Percentiles rank a stretch among this genome's conserved stretches.
Conservation (phyloP, 2,888 invertebrate genomes). For the Arrhopalites spinosus region DNA sequence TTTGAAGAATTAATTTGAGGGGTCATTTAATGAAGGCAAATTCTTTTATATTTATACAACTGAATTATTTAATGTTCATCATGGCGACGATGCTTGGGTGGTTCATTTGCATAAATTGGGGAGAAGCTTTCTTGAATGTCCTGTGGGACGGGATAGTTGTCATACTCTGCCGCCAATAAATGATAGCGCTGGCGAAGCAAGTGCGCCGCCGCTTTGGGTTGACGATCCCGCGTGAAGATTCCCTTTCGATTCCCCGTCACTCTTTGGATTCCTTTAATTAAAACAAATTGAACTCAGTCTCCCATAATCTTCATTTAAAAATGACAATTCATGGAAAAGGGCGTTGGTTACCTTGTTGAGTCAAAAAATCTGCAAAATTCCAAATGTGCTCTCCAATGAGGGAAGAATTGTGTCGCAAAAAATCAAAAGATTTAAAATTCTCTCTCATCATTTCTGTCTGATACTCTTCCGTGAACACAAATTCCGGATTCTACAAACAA, state of each 20-base stretch:
- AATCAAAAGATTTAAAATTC: conserved; percentile 66
- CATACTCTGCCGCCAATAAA: conserved; percentile 54
- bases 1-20: too few species aligned
- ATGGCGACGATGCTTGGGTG: too few species aligned
- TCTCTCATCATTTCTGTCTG: conserved; percentile 64
- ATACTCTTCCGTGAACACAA: conserved; percentile 68
- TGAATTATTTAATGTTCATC: conserved; percentile 25
- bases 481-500: conserved; percentile 63
- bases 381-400: conserved; percentile 70
- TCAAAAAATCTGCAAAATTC: conserved; percentile 68
- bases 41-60: too few species aligned
- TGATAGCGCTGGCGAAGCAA: conserved; percentile 79
- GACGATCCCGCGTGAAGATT: conserved; percentile 86
- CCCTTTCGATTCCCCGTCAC: conserved; percentile 91
- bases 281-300: not conserved
- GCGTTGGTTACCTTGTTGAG: not conserved
- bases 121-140: conserved; percentile 47
- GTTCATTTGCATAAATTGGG: conserved; percentile 32
- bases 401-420: conserved; percentile 58
- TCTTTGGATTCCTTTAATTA: conserved; percentile 69
- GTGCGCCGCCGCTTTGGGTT: conserved; percentile 89
- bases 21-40: too few species aligned
- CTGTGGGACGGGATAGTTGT: conserved; percentile 56
- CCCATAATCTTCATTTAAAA: too few species aligned
- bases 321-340: not conserved